Base-by-base conservation (phyloP, 2,888 invertebrate genomes). In the Cosmorhoe ocellata region DNA sequence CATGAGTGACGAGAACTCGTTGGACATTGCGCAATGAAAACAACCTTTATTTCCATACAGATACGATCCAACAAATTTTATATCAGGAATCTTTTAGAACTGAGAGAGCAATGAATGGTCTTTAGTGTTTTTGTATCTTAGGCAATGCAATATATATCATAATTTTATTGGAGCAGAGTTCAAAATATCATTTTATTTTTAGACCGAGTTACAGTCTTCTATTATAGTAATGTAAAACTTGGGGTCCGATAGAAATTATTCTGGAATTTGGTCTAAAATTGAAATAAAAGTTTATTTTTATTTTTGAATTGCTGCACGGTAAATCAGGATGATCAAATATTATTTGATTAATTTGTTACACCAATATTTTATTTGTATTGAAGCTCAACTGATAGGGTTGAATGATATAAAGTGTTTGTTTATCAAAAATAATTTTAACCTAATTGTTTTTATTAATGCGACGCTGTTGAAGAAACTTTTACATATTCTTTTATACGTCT, bases 191-290 rank as follows among this genome's bases (percentile, higher is more conserved):
- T 64, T 46, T 76, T 27, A 27, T 24, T 39, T 41, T 42, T 27
- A 9, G 9, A 6, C 5, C 1, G 13, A 11, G 10, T 37, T n/a
- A 14, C 3, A 8, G 13, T 7, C 13, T 63, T 76, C 66, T n/a
- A 59, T 34, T 58, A 69, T 80, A 13, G 28, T 5, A 6, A 22
- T 43, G 7, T 47, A 18, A 59, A 64, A 67, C 56, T 70, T 71
- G 65, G 79, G 76, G 75, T 69, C 69, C 71, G 75, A 74, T 79
- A 73, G 78, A 85, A 81, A 84, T 82, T 78, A 78, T 80, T 79
- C 79, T 76, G 79, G 81, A 83, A 86, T 84, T 81, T 79, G 71
- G 85, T 87, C 84, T 87, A 84, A 89, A 88, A 88, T 88, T 85
- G 78, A 81, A 81, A 78, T 81, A 77, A 82, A 36, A 77, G 68